phyloP scores from a whole-genome alignment of 2,888 invertebrate species.

The Griposia aprilina region DNA sequence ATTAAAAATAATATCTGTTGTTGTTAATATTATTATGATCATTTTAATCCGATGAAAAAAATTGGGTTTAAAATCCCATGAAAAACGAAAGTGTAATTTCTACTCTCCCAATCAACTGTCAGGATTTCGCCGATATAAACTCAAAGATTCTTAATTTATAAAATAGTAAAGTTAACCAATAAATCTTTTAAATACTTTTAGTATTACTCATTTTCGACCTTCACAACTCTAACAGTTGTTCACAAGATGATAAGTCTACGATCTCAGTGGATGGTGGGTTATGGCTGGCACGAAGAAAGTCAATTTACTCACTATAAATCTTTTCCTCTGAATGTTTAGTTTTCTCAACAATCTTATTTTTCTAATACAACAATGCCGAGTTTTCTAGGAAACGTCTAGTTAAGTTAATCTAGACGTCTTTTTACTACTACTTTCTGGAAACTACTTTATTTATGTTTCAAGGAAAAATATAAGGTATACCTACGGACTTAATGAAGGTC shows the following conservation, averaged over 20 bases:
- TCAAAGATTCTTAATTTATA: background rate
- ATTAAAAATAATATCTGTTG: background rate
- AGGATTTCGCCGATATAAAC: background rate
- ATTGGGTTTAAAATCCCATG: no score
- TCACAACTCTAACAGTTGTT: background rate
- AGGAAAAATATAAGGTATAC: background rate
- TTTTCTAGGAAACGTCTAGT: slow-evolving; percentile 18
- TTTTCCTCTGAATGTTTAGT: slow-evolving; percentile 43
- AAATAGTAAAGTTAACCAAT: no score
- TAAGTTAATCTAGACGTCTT: slow-evolving; percentile 9
- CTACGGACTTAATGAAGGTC: background rate
- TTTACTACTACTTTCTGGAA: background rate
- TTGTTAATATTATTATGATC: background rate
- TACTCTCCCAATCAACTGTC: background rate
- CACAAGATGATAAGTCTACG: background rate
- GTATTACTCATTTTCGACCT: background rate
- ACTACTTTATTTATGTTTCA: background rate
- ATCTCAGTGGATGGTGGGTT: slow-evolving; percentile 44
- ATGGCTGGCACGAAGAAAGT: slow-evolving; percentile 45
- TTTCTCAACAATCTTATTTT: slow-evolving; percentile 47
- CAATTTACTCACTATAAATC: slow-evolving; percentile 64
- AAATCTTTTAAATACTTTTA: no score
- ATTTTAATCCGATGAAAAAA: no score
- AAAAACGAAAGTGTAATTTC: background rate
- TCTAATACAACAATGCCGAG: slow-evolving; percentile 27